Conservation (phyloP, 2,888 invertebrate species). For the Apodemia mormo region DNA sequence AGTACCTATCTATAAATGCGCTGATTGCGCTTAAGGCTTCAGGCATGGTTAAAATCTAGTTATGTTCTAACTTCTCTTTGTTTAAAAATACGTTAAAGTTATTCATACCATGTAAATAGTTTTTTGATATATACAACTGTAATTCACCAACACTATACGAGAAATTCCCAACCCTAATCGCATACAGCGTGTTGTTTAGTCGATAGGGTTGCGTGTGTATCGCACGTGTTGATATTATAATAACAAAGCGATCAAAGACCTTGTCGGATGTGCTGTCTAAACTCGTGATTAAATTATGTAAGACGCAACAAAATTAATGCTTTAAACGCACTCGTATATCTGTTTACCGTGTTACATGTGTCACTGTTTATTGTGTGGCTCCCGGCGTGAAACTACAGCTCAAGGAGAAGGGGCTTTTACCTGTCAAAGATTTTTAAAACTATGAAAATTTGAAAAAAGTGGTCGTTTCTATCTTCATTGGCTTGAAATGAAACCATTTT, state of each 20-base stretch:
- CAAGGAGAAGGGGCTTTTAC: not conserved
- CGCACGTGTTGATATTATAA: constrained; percentile 61
- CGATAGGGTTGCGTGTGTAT: constrained; percentile 31
- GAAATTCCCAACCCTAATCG: constrained; percentile 33
- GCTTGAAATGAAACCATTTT: no score
- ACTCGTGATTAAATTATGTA: constrained; percentile 51
- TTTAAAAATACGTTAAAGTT: no score
- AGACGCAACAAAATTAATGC: constrained; percentile 39
- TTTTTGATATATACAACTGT: no score
- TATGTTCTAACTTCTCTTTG: no score
- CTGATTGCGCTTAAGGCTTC: no score
- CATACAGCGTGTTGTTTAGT: constrained; percentile 42
- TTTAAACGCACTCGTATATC: constrained; percentile 27
- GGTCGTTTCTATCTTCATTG: no score
- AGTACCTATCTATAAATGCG: no score
- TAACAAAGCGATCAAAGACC: constrained; percentile 71
- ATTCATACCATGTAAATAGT: no score
- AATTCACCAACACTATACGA: not conserved
- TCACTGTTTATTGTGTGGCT: not conserved
- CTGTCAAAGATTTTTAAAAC: no score
- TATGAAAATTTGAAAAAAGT: no score
- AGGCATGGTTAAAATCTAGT: no score
- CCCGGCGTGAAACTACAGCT: not conserved
- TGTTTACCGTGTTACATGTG: constrained; percentile 15
- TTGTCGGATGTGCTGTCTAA: constrained; percentile 44